phyloP scores from a whole-genome alignment of 2,888 invertebrate genomes.

The Imbricaverruca yamaguchii region DNA sequence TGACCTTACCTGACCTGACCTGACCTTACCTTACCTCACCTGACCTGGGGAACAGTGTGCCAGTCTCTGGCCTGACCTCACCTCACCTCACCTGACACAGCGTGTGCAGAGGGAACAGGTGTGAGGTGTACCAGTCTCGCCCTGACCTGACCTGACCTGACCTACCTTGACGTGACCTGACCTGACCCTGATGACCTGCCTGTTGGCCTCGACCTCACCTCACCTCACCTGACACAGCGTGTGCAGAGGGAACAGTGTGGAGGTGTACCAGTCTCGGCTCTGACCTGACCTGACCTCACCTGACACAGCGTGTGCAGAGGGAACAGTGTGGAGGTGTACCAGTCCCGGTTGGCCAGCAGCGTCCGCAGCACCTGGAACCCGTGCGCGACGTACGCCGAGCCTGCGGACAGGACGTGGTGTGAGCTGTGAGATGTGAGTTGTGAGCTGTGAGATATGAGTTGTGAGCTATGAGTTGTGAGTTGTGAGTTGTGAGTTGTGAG shows the following conservation, averaged over 20 bases:
- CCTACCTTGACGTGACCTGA: no score
- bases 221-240: slow-evolving; percentile 40
- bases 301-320: slow-evolving; percentile 43
- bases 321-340: slow-evolving; percentile 42
- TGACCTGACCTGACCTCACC: slow-evolving; percentile 33
- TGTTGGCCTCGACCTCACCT: no score
- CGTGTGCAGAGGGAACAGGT: slow-evolving; percentile 43
- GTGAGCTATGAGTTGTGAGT: no score
- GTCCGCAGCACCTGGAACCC: slow-evolving; percentile 38
- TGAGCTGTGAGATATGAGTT: no score
- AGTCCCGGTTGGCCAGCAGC: slow-evolving; percentile 37
- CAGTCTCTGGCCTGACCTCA: no score
- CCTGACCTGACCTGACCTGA: no score
- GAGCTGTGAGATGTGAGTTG: no score
- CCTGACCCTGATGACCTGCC: no score
- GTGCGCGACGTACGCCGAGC: slow-evolving; percentile 30
- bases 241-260: slow-evolving; percentile 42
- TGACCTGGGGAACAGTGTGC: no score
- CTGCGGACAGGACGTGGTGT: neutral
- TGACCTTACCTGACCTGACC: no score
- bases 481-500: no score
- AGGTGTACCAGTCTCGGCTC: slow-evolving; percentile 40
- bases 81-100: slow-evolving; percentile 38
- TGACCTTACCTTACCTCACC: no score
- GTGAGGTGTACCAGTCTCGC: slow-evolving; percentile 42